These are phyloP conservation scores for Zaprionus davidi DNA, from an alignment of 1,140 invertebrate species.

Conservation along the genomic window DNA sequence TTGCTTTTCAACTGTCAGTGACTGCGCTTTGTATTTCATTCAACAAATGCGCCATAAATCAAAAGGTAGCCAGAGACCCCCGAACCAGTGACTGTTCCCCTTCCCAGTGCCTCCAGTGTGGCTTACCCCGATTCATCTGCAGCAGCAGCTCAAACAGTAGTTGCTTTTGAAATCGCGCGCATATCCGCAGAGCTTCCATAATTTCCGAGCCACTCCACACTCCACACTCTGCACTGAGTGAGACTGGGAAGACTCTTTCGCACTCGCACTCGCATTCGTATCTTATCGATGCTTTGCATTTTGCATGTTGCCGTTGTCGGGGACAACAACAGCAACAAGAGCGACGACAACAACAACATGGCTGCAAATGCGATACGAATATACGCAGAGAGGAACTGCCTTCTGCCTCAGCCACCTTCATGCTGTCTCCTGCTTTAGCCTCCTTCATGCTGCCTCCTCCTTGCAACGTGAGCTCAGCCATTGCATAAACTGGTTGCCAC, in stretches of 20 bases:
- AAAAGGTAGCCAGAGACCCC: slow-evolving; percentile 38
- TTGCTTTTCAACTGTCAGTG: slow-evolving; percentile 71
- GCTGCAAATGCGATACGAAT: slow-evolving; percentile 20
- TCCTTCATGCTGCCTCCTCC: background rate
- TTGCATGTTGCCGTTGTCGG: slow-evolving; percentile 79
- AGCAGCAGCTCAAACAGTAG: slow-evolving; percentile 66
- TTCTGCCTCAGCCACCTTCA: background rate
- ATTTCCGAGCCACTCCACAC: slow-evolving; percentile 46
- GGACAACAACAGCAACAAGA: slow-evolving; percentile 45
- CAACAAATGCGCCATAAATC: slow-evolving; percentile 80
- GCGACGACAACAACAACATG: slow-evolving; percentile 59
- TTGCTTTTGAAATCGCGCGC: slow-evolving; percentile 80
- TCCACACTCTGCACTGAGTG: background rate
- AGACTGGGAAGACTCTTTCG: slow-evolving; percentile 8
- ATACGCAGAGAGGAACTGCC: slow-evolving; percentile 25
- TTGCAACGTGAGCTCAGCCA: slow-evolving; percentile 49
- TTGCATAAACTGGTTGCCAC: slow-evolving; percentile 64
- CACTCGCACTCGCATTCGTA: slow-evolving; percentile 42
- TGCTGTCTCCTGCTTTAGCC: background rate
- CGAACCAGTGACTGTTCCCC: background rate
- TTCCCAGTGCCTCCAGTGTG: background rate
- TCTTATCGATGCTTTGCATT: slow-evolving; percentile 83
- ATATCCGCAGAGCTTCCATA: slow-evolving; percentile 83
- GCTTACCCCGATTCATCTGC: background rate
- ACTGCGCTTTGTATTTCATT: slow-evolving; percentile 74